Base-by-base conservation (phyloP, 2,888 invertebrate genomes). In the Dione vanillae region DNA sequence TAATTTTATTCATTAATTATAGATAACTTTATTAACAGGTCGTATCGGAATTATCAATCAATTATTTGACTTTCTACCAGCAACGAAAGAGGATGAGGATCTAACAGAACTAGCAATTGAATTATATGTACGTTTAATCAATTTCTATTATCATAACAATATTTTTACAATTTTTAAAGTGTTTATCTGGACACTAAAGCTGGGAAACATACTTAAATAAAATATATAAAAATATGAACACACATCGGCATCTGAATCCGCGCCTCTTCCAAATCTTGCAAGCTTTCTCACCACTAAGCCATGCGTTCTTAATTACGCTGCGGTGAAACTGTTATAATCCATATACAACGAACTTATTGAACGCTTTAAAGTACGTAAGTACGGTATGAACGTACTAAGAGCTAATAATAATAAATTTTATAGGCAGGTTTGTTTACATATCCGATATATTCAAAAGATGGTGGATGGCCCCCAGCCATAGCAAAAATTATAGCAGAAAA, bases 91-190 rank as follows among this genome's bases (percentile, higher is more conserved):
- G 11, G 94, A 95, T 77, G 83, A 84, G 9, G 90, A 89, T 66
- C 90, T 94, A 0, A 90, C 94, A 0, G 92, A 94, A 54, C 81
- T 89, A 7, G 86, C 87, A 19, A 79, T 90, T 81, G 90, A 94
- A 71, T 91, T 93, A 73, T 87, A 87, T 78, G 91, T 64, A 40
- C 19, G 27, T 35, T 47, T 27, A 16, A 19, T 59, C n/a, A n/a
- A n/a, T n/a, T n/a, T n/a, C n/a, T n/a, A n/a, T n/a, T n/a, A n/a
- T n/a, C n/a, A n/a, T n/a, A n/a, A n/a, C n/a, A n/a, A n/a, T n/a
- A n/a, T n/a, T n/a, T n/a, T n/a, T n/a, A n/a, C n/a, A n/a, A n/a
- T n/a, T n/a, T n/a, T n/a, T n/a, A n/a, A n/a, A n/a, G n/a, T n/a
- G n/a, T n/a, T n/a, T n/a, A n/a, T n/a, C n/a, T n/a, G n/a, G n/a